Conservation (phyloP, 2,113 vertebrate genomes). For the Scophthalmus maximus region DNA sequence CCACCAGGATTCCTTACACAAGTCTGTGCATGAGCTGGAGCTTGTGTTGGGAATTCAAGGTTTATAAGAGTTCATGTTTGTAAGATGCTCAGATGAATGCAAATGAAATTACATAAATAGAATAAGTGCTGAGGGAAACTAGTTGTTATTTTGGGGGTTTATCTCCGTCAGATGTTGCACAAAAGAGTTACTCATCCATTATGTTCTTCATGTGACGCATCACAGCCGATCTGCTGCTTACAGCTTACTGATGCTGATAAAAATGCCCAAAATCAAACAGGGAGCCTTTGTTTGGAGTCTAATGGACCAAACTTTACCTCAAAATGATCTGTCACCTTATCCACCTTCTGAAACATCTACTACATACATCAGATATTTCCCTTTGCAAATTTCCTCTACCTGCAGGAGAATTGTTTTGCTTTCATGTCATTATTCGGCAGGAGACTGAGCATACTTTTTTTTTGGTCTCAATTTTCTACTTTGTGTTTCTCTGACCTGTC, state of each 20-base stretch:
- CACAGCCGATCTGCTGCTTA: too few species aligned
- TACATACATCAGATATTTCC: conserved; percentile 15
- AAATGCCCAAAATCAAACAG: too few species aligned
- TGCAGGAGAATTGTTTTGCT: conserved; percentile 12
- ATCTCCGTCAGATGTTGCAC: too few species aligned
- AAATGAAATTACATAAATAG: not conserved
- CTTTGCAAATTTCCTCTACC: conserved; percentile 2
- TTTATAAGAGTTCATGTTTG: not conserved
- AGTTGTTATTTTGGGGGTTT: not conserved
- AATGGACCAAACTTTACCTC: not conserved
- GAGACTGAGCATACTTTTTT: conserved; percentile 26
- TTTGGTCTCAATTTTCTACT: conserved; percentile 31
- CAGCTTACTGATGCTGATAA: too few species aligned
- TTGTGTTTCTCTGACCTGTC: conserved; percentile 42
- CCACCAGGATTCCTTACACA: conserved; percentile 19
- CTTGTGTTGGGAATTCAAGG: conserved; percentile 14
- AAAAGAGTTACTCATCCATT: too few species aligned
- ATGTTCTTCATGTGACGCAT: too few species aligned
- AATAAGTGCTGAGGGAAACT: not conserved
- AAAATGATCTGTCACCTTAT: not conserved
- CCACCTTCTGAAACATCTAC: conserved; percentile 6
- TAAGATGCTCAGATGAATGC: not conserved
- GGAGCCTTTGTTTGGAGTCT: too few species aligned
- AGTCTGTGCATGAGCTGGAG: conserved; percentile 18
- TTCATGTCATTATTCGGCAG: conserved; percentile 27